Percentiles rank a stretch among this genome's conserved stretches.
These are phyloP conservation scores for Sympetrum striolatum DNA, from an alignment of 2,888 invertebrate genomes.

Conservation along the genomic window DNA sequence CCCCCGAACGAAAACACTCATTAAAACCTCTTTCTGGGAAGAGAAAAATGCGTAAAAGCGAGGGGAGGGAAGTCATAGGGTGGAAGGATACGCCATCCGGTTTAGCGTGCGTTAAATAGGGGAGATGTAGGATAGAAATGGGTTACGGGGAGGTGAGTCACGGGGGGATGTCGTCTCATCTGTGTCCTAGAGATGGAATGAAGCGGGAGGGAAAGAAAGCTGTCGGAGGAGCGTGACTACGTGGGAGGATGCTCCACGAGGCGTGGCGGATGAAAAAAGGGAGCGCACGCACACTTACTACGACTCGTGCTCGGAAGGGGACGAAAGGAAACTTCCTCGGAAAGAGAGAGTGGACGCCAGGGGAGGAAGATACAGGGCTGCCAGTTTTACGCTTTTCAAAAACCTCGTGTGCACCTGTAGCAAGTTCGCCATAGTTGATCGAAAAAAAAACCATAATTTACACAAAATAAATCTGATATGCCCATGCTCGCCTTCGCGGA, in stretches of 20 bases:
- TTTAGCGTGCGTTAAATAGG: constrained; percentile 17
- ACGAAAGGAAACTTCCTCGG: neutral
- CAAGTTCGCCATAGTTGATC: no score
- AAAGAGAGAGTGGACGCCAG: neutral
- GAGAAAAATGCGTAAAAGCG: neutral
- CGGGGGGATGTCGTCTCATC: constrained; percentile 2
- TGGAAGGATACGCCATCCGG: neutral
- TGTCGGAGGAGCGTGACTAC: neutral
- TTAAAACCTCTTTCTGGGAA: neutral
- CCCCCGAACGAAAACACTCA: neutral
- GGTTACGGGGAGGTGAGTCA: neutral
- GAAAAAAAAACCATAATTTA: no score
- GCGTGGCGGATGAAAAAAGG: neutral
- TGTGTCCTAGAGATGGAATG: neutral
- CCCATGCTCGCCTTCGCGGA: no score
- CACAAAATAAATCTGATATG: no score
- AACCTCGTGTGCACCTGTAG: no score
- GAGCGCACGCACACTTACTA: neutral
- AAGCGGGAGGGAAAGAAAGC: neutral
- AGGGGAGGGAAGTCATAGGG: neutral
- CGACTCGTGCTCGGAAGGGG: neutral
- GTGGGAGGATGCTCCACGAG: neutral
- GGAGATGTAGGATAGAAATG: neutral
- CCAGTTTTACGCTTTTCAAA: no score
- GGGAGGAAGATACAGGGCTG: neutral